Evolutionary conservation across 1,140 invertebrate genomes (phyloP).

Genomic region (Cydia fagiglandana): DNA sequence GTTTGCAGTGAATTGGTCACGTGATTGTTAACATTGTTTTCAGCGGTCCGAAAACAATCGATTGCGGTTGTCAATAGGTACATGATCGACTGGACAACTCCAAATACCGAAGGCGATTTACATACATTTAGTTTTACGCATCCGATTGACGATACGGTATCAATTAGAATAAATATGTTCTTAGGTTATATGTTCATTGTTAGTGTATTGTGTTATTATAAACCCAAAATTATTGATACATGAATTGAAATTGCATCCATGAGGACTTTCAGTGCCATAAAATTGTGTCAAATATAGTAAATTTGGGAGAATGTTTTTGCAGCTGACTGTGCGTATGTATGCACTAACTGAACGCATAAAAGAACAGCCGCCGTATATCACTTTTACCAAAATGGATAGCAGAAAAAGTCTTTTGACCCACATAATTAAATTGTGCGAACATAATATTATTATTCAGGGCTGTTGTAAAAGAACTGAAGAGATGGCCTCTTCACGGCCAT

Average conservation of each 20-base stretch:
- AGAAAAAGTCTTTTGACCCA: neutral
- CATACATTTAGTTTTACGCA: too few relatives aligned
- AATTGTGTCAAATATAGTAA: too few relatives aligned
- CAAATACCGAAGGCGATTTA: too few relatives aligned
- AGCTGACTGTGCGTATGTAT: neutral
- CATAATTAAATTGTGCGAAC: neutral
- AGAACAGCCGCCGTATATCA: neutral
- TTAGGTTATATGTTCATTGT: too few relatives aligned
- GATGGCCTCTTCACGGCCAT: constrained; percentile 25
- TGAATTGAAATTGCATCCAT: too few relatives aligned
- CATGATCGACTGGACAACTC: neutral
- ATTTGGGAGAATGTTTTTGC: neutral
- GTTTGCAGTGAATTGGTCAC: neutral
- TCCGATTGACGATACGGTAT: too few relatives aligned
- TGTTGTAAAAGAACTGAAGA: constrained; percentile 2
- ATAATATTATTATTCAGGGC: constrained; percentile 4
- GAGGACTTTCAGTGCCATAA: too few relatives aligned
- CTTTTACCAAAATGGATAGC: neutral
- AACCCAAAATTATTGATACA: too few relatives aligned
- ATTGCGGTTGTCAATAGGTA: neutral
- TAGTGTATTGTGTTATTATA: too few relatives aligned
- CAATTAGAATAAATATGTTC: too few relatives aligned
- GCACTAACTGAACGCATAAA: neutral
- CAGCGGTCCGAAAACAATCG: neutral
- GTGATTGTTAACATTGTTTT: neutral